These are phyloP conservation scores for Epinephelus awoara DNA, from an alignment of 2,797 vertebrate genomes.

Conservation along the genomic window DNA sequence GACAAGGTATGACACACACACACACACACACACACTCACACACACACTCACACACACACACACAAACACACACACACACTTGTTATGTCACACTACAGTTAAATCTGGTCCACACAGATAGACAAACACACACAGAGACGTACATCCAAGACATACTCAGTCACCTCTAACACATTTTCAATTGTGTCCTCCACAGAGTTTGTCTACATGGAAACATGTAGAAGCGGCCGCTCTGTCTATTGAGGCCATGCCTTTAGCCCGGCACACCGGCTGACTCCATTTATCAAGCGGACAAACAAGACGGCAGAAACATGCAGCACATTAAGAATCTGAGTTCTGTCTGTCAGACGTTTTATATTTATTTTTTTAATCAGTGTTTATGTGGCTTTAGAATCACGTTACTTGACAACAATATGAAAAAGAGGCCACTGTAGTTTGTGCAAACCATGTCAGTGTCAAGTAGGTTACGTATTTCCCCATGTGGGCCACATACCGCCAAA, in stretches of 20 bases:
- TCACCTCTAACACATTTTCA: conserved; percentile 31
- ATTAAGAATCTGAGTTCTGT: neutral
- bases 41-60: conserved; percentile 15
- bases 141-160: neutral
- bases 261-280: neutral
- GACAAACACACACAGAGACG: no score
- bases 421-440: neutral
- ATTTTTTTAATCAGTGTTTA: neutral
- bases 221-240: conserved; percentile 14
- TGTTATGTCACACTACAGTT: neutral
- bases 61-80: conserved; percentile 9
- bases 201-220: conserved; percentile 75
- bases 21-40: conserved; percentile 5
- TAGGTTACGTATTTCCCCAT: neutral
- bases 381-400: neutral
- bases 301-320: neutral
- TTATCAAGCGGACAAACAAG: neutral
- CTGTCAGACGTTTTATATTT: neutral
- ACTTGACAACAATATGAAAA: neutral
- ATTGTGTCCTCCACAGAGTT: conserved; percentile 55
- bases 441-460: neutral
- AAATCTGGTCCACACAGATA: neutral
- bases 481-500: no score
- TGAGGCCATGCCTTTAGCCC: neutral
- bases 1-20: conserved; percentile 49